phyloP scores from a whole-genome alignment of 2,888 invertebrate species.

The Drosophila meridionalis region DNA sequence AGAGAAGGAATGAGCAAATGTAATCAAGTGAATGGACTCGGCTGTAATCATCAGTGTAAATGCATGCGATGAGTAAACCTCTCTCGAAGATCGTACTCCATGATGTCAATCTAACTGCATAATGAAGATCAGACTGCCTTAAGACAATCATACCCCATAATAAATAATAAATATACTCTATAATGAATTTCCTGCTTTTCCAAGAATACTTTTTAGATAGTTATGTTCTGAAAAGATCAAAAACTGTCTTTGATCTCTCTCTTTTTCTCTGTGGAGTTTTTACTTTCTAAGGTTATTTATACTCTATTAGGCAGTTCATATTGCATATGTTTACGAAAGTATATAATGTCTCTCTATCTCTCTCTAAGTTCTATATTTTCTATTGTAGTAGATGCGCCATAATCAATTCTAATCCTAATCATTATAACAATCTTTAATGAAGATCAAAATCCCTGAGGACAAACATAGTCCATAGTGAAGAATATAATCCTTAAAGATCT shows the following conservation, averaged over 20 bases:
- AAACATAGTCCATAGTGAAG: not conserved
- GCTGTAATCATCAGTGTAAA: not conserved
- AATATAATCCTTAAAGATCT: not conserved
- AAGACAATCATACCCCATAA: not conserved
- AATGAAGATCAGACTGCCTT: not conserved
- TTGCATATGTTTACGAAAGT: not conserved
- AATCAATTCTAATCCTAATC: not conserved
- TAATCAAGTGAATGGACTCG: too few species aligned
- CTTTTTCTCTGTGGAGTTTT: not conserved
- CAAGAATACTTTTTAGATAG: too few species aligned
- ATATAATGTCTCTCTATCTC: not conserved
- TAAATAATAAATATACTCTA: not conserved
- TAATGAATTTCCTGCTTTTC: not conserved
- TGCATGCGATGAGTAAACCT: not conserved
- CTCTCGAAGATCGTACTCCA: not conserved
- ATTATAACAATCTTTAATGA: not conserved
- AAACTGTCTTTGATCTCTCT: not conserved
- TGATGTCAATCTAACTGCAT: not conserved
- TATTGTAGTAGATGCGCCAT: too few species aligned
- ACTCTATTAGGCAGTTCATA: not conserved
- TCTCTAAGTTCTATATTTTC: not conserved
- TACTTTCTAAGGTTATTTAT: not conserved
- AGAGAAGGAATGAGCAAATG: not conserved
- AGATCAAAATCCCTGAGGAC: not conserved
- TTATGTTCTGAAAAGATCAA: too few species aligned